A percentile compares a stretch with the other conserved stretches of the same genome.
phyloP scores from a whole-genome alignment of 2,113 vertebrate species.

The Brachypodius melanocephalos region DNA sequence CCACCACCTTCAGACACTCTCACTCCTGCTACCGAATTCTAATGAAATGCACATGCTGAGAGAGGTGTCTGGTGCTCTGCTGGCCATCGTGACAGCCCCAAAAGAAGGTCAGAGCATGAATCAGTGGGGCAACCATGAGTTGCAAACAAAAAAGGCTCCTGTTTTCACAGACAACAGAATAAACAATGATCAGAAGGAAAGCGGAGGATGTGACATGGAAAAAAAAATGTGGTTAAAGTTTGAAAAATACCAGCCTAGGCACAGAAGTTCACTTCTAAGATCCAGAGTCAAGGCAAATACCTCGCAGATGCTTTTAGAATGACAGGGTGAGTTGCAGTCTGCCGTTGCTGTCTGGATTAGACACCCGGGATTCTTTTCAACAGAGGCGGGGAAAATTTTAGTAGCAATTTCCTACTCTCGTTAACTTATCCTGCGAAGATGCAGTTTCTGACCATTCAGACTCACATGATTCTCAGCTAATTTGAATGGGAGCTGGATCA shows the following conservation, averaged over 20 bases:
- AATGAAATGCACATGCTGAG: slow-evolving; percentile 30
- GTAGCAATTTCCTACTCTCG: slow-evolving; percentile 46
- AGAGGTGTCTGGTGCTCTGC: slow-evolving; percentile 24
- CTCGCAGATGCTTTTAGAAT: slow-evolving; percentile 60
- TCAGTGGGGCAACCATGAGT: slow-evolving; percentile 21
- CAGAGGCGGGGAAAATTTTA: slow-evolving; percentile 47
- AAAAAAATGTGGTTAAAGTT: slow-evolving; percentile 50
- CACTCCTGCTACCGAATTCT: slow-evolving; percentile 22
- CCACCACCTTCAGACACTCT: slow-evolving; percentile 60
- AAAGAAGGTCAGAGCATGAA: slow-evolving; percentile 56
- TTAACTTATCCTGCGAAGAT: neutral
- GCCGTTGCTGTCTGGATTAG: slow-evolving; percentile 59
- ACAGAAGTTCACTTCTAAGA: slow-evolving; percentile 56
- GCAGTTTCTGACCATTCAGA: neutral
- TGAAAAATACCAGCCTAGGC: slow-evolving; percentile 64
- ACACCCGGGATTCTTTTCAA: slow-evolving; percentile 50
- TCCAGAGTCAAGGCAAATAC: slow-evolving; percentile 55
- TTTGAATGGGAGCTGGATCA: slow-evolving; percentile 25
- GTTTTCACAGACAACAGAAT: slow-evolving; percentile 47
- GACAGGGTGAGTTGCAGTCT: slow-evolving; percentile 50
- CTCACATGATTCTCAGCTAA: slow-evolving; percentile 2
- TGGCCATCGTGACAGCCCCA: neutral
- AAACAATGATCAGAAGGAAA: slow-evolving; percentile 64
- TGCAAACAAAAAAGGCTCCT: slow-evolving; percentile 49
- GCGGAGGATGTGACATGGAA: slow-evolving; percentile 37